These are phyloP conservation scores for Poeciliopsis occidentalis DNA, from an alignment of 2,113 vertebrate genomes.

Conservation along the genomic window DNA sequence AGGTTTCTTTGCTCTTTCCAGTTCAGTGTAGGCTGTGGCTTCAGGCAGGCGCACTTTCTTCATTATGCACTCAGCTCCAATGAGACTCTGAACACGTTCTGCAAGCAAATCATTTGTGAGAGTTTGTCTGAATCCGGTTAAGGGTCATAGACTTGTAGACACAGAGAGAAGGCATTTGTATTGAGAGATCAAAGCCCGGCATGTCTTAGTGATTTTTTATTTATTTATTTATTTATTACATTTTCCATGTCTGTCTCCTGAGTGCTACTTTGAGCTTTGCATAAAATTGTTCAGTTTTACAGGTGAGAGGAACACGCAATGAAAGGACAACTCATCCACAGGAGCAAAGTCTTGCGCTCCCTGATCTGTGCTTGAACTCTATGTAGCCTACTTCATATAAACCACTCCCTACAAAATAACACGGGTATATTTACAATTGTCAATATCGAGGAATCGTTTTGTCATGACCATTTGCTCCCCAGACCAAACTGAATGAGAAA, in stretches of 20 bases:
- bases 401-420: not conserved
- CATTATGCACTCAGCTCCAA: constrained; percentile 51
- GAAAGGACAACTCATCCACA: constrained; percentile 10
- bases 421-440: not conserved
- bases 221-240: constrained; percentile 24
- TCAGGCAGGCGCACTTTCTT: constrained; percentile 43
- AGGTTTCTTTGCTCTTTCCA: constrained; percentile 22
- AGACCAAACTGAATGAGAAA: not conserved
- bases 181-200: constrained; percentile 70
- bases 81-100: constrained; percentile 57
- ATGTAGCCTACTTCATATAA: not conserved
- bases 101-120: constrained; percentile 41
- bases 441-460: not conserved
- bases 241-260: constrained; percentile 30
- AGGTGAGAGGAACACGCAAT: constrained; percentile 8
- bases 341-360: constrained; percentile 6
- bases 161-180: constrained; percentile 37
- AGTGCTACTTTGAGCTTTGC: constrained; percentile 26
- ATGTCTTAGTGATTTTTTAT: constrained; percentile 41
- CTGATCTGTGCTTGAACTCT: not conserved
- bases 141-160: constrained; percentile 50
- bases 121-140: constrained; percentile 45
- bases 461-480: not conserved
- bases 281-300: constrained; percentile 21
- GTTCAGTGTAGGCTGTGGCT: constrained; percentile 43